Conservation (phyloP, 1,140 invertebrate genomes). For the Cydia splendana region DNA sequence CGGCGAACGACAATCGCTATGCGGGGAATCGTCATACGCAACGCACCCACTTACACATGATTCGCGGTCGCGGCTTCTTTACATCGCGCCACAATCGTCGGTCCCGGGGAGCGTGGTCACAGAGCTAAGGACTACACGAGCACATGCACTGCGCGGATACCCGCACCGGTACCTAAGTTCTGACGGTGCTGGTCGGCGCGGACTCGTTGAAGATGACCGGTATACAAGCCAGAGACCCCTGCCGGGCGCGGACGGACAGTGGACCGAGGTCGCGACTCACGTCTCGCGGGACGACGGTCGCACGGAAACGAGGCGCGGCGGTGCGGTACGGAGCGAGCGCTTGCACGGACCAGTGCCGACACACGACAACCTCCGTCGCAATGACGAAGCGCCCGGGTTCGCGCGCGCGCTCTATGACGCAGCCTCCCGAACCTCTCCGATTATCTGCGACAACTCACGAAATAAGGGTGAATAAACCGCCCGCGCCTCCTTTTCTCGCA, state of each 20-base stretch:
- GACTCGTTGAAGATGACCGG: slow-evolving; percentile 35
- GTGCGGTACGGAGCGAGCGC: slow-evolving; percentile 59
- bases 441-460: slow-evolving; percentile 60
- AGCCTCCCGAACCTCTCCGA: slow-evolving; percentile 68
- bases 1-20: slow-evolving; percentile 54
- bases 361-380: slow-evolving; percentile 77
- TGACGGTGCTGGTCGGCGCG: slow-evolving; percentile 37
- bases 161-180: slow-evolving; percentile 31
- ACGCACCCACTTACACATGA: slow-evolving; percentile 76
- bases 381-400: slow-evolving; percentile 76
- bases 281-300: slow-evolving; percentile 48
- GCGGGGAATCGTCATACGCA: slow-evolving; percentile 58
- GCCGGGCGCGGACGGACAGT: slow-evolving; percentile 32
- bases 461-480: slow-evolving; percentile 74
- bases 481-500: slow-evolving; percentile 72
- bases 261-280: slow-evolving; percentile 57
- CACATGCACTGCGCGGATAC: slow-evolving; percentile 53
- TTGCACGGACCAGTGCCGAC: slow-evolving; percentile 71
- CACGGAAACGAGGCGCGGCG: slow-evolving; percentile 48
- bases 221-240: slow-evolving; percentile 33
- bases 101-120: slow-evolving; percentile 61
- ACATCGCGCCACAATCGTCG: slow-evolving; percentile 76
- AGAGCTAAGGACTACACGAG: slow-evolving; percentile 48
- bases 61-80: slow-evolving; percentile 72
- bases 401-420: slow-evolving; percentile 73